These are phyloP conservation scores for Paratilapia polleni DNA, from an alignment of 2,113 vertebrate species.

Conservation along the genomic window DNA sequence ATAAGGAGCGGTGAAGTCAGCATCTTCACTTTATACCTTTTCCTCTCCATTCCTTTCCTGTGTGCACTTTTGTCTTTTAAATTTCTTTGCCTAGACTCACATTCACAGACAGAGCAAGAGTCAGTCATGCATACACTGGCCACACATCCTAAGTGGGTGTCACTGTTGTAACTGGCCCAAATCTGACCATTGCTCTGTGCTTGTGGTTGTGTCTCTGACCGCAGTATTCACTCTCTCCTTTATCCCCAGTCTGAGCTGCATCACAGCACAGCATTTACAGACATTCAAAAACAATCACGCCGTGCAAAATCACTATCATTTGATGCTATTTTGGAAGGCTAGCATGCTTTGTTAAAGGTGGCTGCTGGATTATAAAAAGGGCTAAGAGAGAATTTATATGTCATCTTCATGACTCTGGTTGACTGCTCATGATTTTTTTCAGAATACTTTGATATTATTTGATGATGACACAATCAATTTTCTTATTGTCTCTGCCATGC, in stretches of 20 bases:
- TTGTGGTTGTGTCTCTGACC: conserved; percentile 63
- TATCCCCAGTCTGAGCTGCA: conserved; percentile 49
- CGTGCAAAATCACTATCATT: conserved; percentile 59
- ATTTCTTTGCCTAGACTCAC: conserved; percentile 43
- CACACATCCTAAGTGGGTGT: conserved; percentile 76
- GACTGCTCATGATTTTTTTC: neutral
- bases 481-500: neutral
- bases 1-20: conserved; percentile 86
- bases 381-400: conserved; percentile 20
- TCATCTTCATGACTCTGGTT: neutral
- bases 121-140: conserved; percentile 64
- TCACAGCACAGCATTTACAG: conserved; percentile 61
- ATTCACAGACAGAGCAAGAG: conserved; percentile 19
- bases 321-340: conserved; percentile 53
- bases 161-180: conserved; percentile 77
- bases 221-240: conserved; percentile 57
- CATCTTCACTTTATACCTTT: conserved; percentile 78
- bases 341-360: conserved; percentile 41
- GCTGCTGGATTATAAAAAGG: conserved; percentile 28
- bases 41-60: conserved; percentile 49
- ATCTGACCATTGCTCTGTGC: conserved; percentile 68
- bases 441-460: conserved; percentile 7
- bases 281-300: conserved; percentile 39
- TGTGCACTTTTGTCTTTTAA: conserved; percentile 65
- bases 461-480: conserved; percentile 3